Percentiles rank a stretch among this genome's conserved stretches.
Evolutionary conservation across 2,888 invertebrate genomes (phyloP).

Genomic region (Diadegma fenestrale): DNA sequence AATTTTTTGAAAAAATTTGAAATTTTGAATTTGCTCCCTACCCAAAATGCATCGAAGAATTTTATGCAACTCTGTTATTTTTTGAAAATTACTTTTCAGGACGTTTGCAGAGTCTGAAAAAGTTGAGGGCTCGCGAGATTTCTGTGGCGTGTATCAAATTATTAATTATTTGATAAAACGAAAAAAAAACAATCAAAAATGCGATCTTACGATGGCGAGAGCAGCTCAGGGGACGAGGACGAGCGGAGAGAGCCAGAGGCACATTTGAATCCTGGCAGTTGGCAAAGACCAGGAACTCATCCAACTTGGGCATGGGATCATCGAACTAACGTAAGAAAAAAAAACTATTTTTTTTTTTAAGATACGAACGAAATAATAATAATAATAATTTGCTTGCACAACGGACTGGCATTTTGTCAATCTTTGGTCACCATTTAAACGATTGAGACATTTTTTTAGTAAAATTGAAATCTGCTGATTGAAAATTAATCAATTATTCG

Average conservation of each 20-base stretch:
- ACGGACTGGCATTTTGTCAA: not conserved
- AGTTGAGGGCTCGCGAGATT: not conserved
- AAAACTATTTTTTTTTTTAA: not conserved
- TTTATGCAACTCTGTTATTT: too few relatives aligned
- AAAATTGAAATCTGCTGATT: too few relatives aligned
- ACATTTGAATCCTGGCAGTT: slow-evolving; percentile 80
- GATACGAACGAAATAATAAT: not conserved
- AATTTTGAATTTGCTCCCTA: not conserved
- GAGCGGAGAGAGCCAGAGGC: slow-evolving; percentile 82
- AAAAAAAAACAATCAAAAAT: slow-evolving; percentile 72
- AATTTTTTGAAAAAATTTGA: not conserved
- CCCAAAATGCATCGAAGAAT: not conserved
- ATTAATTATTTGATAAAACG: not conserved
- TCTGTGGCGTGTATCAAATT: not conserved
- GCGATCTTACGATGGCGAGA: slow-evolving; percentile 84
- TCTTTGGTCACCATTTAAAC: not conserved
- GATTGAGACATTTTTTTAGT: not conserved
- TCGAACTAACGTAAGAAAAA: slow-evolving; percentile 77
- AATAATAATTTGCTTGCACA: not conserved
- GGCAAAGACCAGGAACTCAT: slow-evolving; percentile 81
- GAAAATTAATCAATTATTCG: too few relatives aligned
- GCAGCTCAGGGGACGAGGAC: slow-evolving; percentile 83
- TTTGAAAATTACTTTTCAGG: not conserved
- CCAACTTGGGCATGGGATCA: slow-evolving; percentile 84
- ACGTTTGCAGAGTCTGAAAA: not conserved